Evolutionary conservation across 1,140 invertebrate species (phyloP).

Genomic region (Drosophila leontia): DNA sequence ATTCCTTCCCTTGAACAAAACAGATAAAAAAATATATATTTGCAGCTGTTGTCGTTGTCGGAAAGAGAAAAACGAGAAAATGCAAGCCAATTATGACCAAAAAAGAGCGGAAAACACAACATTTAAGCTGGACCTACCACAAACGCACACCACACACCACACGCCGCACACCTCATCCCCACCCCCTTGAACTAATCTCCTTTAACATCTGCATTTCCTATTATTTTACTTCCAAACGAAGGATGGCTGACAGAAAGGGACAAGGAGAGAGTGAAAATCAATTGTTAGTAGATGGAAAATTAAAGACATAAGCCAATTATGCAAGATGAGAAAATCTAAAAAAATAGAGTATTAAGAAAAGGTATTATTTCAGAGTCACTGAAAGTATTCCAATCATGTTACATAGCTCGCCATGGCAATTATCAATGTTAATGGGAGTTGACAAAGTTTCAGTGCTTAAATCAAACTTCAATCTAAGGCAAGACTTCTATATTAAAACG

Average conservation of each 20-base stretch:
- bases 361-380: no score
- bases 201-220: slow-evolving; percentile 18
- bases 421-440: not conserved
- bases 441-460: not conserved
- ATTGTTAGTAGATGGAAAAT: slow-evolving; percentile 27
- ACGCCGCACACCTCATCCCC: not conserved
- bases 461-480: slow-evolving; percentile 19
- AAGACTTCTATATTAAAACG: not conserved
- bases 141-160: slow-evolving; percentile 22
- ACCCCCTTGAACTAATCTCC: slow-evolving; percentile 9
- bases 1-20: slow-evolving; percentile 3
- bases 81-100: slow-evolving; percentile 43
- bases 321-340: not conserved
- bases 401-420: not conserved
- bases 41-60: slow-evolving; percentile 24
- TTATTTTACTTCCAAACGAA: slow-evolving; percentile 18
- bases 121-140: slow-evolving; percentile 36
- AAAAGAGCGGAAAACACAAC: not conserved
- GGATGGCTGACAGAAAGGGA: not conserved
- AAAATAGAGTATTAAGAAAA: not conserved
- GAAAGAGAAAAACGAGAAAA: slow-evolving; percentile 24
- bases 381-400: not conserved
- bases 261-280: slow-evolving; percentile 42
- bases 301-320: not conserved
- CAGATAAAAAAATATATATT: slow-evolving; percentile 4